Base-by-base conservation (phyloP, 2,113 vertebrate species). In the Himantopus leucocephalus region DNA sequence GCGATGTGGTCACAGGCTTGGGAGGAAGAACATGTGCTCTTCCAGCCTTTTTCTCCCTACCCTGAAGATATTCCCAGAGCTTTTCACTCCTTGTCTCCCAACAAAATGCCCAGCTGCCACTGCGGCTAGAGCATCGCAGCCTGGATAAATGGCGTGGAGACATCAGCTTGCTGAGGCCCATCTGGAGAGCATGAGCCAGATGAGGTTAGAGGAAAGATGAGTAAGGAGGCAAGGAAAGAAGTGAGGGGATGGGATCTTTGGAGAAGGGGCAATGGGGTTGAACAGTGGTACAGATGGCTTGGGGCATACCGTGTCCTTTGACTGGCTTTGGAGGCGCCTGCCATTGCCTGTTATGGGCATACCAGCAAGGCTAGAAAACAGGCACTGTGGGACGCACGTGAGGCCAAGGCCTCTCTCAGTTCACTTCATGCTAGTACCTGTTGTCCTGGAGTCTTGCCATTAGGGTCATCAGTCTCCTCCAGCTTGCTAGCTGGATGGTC, bases 371-470 rank as follows among this genome's bases (percentile, higher is more conserved):
- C 6, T 39, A n/a, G 35, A 47, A 74, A 67, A 71, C 9, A 79
- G 30, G 35, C 1, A 8, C 12, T 55, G 12, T n/a, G 20, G 32
- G 41, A n/a, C 7, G 18, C 22, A 24, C 0, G 0, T 35, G 50
- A 86, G 15, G 29, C 18, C 24, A 64, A 30, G 14, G 19, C 6
- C 10, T 34, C 34, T 71, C 29, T 79, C 18, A 64, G 4, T 47
- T 74, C 53, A n/a, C 10, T 80, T 22, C 30, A 50, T 50, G 48
- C 48, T 50, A 50, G 12, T 13, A 50, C 3, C 48, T 24, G 12
- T 23, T 23, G 48, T 50, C 48, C 48, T 50, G 48, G 22, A 50
- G 12, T 50, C 48, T 50, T 50, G 48, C 22, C 22, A 50, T 23
- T 24, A 24, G 48, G 48, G 48, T 50, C 48, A 24, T 50, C 48